Conservation (phyloP, 2,113 vertebrate species). For the Riparia riparia region DNA sequence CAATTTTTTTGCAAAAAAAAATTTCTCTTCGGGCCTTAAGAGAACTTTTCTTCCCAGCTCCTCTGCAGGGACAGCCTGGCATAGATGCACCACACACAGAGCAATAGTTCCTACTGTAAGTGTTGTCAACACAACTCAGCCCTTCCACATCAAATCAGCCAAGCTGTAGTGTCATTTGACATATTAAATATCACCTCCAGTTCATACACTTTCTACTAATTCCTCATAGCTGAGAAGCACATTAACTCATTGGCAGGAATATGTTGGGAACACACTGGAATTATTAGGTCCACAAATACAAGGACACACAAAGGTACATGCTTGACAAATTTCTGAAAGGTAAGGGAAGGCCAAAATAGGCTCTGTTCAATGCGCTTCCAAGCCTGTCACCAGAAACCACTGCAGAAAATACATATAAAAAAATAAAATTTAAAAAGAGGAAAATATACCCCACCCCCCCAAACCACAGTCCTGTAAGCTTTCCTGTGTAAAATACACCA, state of each 20-base stretch:
- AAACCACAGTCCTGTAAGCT: not conserved
- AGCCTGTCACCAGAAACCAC: not conserved
- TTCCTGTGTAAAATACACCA: not conserved
- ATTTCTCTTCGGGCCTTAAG: not conserved
- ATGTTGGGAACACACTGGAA: not conserved
- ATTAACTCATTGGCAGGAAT: not conserved
- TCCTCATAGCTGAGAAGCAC: not conserved
- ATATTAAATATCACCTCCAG: not conserved
- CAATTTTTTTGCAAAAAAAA: not conserved
- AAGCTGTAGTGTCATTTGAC: not conserved
- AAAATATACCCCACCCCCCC: accelerated
- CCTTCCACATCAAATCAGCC: not conserved
- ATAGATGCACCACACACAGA: accelerated
- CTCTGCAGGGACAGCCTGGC: not conserved
- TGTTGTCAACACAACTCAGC: not conserved
- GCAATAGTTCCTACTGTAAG: not conserved
- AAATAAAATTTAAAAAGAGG: too few species aligned
- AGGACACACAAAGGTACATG: not conserved
- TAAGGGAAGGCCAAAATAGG: not conserved
- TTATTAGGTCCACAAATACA: not conserved
- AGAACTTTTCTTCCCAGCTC: not conserved
- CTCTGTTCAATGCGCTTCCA: not conserved
- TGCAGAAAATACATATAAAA: not conserved
- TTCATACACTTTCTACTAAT: not conserved
- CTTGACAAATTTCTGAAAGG: not conserved